Evolutionary conservation across 2,113 vertebrate species (phyloP).

Genomic region (Calidris pugnax): DNA sequence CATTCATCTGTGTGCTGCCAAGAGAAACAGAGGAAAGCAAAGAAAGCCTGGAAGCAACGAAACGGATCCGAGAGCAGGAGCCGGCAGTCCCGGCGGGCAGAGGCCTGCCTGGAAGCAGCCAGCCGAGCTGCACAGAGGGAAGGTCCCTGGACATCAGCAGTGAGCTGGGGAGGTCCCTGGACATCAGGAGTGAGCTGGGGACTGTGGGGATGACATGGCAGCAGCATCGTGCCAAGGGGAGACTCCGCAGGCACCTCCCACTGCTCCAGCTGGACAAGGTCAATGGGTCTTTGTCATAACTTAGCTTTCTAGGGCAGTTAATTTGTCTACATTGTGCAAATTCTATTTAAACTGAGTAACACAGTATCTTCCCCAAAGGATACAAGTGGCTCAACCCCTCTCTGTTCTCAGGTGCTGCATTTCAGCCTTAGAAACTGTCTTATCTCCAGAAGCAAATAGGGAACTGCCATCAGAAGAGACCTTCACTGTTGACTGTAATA

Average conservation of each 20-base stretch:
- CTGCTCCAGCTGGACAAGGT: neutral
- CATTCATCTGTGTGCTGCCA: neutral
- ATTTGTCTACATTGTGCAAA: neutral
- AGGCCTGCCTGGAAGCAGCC: neutral
- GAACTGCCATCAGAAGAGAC: neutral
- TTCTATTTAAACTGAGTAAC: neutral
- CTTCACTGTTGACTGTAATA: accelerated
- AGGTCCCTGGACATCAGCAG: accelerated
- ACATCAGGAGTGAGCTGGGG: accelerated
- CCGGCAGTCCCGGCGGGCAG: accelerated
- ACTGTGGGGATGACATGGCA: accelerated
- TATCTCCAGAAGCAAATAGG: neutral
- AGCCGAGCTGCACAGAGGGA: accelerated
- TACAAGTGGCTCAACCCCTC: accelerated
- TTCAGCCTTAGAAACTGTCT: neutral
- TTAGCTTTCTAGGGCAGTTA: neutral
- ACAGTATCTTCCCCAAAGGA: neutral
- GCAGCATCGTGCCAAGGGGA: neutral
- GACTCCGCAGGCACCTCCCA: accelerated
- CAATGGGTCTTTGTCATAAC: neutral
- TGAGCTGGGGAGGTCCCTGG: neutral
- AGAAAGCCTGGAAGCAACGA: neutral
- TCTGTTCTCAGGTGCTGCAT: neutral
- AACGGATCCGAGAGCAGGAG: neutral
- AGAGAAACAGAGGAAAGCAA: neutral